A percentile compares a stretch with the other conserved stretches of the same genome.
phyloP scores from a whole-genome alignment of 30 jellyfish, hydroid and myxozoan genomes.

The Sanderia malayensis region DNA sequence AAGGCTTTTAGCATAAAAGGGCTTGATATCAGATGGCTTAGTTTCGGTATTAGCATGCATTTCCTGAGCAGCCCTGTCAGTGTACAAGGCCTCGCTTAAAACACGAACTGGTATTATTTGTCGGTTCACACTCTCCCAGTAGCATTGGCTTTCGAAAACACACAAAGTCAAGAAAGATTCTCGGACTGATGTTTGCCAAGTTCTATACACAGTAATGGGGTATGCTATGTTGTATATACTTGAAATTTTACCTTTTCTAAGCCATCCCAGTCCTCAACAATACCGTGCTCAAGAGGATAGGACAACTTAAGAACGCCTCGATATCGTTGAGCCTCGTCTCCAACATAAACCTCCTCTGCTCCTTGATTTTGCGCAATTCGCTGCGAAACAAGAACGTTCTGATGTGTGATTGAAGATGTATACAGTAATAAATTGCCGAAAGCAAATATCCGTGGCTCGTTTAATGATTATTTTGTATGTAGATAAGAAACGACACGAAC shows the following conservation, averaged over 20 bases:
- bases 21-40: too few relatives aligned
- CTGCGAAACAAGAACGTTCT: conserved; percentile 28
- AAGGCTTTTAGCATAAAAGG: too few relatives aligned
- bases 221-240: too few relatives aligned
- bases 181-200: too few relatives aligned
- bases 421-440: not conserved
- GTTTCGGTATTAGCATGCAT: too few relatives aligned
- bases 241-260: conserved; percentile 93
- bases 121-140: too few relatives aligned
- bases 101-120: too few relatives aligned
- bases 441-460: not conserved
- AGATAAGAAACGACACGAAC: conserved; percentile 13
- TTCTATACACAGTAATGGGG: too few relatives aligned
- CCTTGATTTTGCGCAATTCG: conserved; percentile 49
- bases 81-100: too few relatives aligned
- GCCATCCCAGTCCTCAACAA: conserved; percentile 84
- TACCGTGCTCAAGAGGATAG: conserved; percentile 84
- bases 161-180: too few relatives aligned
- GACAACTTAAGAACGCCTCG: conserved; percentile 81
- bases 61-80: too few relatives aligned
- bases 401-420: not conserved
- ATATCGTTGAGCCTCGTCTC: conserved; percentile 73
- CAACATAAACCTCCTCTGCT: conserved; percentile 55
- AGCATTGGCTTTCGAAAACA: too few relatives aligned
- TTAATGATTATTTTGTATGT: not conserved